Base-by-base conservation (phyloP, 2,113 vertebrate species). In the Saccopteryx leptura region DNA sequence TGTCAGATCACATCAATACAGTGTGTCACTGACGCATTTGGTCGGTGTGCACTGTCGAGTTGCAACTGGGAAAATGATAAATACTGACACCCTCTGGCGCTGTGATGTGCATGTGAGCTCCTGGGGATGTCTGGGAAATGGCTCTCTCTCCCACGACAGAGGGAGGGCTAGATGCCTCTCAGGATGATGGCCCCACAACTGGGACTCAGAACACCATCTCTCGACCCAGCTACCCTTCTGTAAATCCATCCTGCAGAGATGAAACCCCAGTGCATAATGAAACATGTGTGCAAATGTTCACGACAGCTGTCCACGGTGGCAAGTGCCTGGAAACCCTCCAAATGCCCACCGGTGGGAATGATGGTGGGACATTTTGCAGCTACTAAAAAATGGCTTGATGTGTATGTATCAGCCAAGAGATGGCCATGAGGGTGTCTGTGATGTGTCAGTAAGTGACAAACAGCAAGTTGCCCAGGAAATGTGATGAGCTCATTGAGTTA, bases 211-310 rank as follows among this genome's bases (percentile, higher is more conserved):
- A 23, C 3, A 33, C 23, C 7, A 0, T 0, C 39, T 23, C 19
- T 11, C 1, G 9, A 28, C 24, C 83, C 33, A 4, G 48, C 11
- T 0, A 18, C 81, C n/a, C 28, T 26, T 82, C 2, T 1, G 33
- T 50, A 6, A 63, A 15, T 17, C 63, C 28, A 0, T 3, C 19
- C 81, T 1, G 0, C 26, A 39, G 81, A 52, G n/a, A 46, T 1
- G 1, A 18, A 17, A 11, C 52, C 68, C 24, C 12, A 2, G 58
- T 0, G 1, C 84, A 5, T 0, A 10, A 19, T 0, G 63, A 56
- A 66, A 15, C 21, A 1, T 5, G 5, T 0, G 12, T 7, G 21
- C 0, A 0, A 0, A 1, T 9, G 52, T 3, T 24, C 7, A 0
- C 2, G 13, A 65, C n/a, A 4, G 28, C 76, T 46, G 60, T 12